Evolutionary conservation across 2,113 vertebrate genomes (phyloP).

Genomic region (Pseudorasbora parva): DNA sequence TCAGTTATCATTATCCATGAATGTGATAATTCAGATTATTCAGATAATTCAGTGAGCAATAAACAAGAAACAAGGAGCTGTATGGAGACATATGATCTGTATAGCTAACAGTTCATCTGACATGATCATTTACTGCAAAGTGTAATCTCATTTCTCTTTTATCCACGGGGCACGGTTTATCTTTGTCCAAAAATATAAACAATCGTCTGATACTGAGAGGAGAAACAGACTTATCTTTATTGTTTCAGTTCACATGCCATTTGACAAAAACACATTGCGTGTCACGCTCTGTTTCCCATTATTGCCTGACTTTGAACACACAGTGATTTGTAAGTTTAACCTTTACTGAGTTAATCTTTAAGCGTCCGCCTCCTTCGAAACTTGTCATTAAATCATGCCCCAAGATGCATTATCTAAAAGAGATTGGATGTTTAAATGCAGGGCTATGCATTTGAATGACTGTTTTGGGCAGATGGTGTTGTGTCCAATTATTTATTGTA

Average conservation of each 20-base stretch:
- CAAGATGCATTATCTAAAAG: background rate
- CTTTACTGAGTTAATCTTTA: conserved; percentile 44
- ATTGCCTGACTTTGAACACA: conserved; percentile 16
- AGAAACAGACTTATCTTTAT: background rate
- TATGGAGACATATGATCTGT: background rate
- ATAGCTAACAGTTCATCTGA: background rate
- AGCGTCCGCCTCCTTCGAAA: background rate
- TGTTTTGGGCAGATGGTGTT: background rate
- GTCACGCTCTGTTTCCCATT: background rate
- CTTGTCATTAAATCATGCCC: conserved; percentile 22
- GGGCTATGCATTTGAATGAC: background rate
- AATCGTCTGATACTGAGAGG: background rate
- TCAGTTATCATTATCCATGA: no score
- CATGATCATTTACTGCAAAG: background rate
- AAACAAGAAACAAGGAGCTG: conserved; percentile 3
- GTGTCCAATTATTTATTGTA: conserved; percentile 5
- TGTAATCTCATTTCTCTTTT: background rate
- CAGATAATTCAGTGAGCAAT: background rate
- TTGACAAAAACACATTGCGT: conserved; percentile 1
- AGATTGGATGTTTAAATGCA: conserved; percentile 6
- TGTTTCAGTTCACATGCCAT: background rate
- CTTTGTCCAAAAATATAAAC: conserved; percentile 8
- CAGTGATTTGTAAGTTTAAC: conserved; percentile 26
- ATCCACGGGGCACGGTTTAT: conserved; percentile 1
- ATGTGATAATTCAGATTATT: no score